Base-by-base conservation (phyloP, 2,888 invertebrate species). In the Ommatoiulus sabulosus region DNA sequence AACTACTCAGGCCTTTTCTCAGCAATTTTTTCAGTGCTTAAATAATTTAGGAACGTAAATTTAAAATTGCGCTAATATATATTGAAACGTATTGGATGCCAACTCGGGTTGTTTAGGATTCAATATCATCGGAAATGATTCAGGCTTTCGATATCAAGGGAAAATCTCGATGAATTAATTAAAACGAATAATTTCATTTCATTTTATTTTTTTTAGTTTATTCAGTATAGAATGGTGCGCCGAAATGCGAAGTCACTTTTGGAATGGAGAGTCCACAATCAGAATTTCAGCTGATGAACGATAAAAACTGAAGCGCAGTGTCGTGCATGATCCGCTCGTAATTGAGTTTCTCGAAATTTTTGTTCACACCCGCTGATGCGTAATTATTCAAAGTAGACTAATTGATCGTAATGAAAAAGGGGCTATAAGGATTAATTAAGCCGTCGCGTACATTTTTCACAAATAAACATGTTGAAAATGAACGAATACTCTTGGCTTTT, bases 361-460 rank as follows among this genome's bases (percentile, higher is more conserved):
- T 20, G n/a, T 24, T 24, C 72, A 24, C 24, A 10, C 24, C 24
- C 20, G 72, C 24, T 72, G 72, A 72, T 72, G 72, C 24, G 72
- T 72, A 72, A 72, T 72, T 72, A 72, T 72, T 72, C 72, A 72
- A 24, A 72, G 72, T 24, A 24, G 72, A 24, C 72, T 72, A 72
- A 72, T 72, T 72, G 72, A 72, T 72, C 72, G 72, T 12, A 24
- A 72, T 24, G 24, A 72, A 72, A 35, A 24, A 72, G 72, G 72
- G 8, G 72, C 24, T 72, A 24, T n/a, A 24, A 24, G 8, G 72
- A 24, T 7, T 72, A 72, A 72, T 72, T 72, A 72, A 24, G 72
- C 72, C 24, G 12, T 24, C 8, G 72, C 24, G 72, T 72, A 24
- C 24, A 72, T 72, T 24, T 24, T 72, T 24, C 15, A 24, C 10